Conservation (phyloP, 2,888 invertebrate species). For the Dynastes hyllus region DNA sequence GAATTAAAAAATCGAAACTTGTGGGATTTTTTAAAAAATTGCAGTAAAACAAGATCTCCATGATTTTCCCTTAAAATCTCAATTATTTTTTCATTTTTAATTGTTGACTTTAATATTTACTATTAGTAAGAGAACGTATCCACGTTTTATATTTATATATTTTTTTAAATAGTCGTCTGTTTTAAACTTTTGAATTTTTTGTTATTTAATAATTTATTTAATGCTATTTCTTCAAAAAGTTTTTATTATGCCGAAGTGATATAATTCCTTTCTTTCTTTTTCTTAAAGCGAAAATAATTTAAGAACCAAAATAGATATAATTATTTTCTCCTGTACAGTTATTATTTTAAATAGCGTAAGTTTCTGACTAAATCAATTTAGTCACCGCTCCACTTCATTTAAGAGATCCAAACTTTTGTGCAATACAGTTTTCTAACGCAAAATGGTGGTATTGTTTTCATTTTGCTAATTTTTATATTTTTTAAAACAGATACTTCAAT, state of each 20-base stretch:
- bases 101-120: slow-evolving; percentile 51
- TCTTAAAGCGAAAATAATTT: slow-evolving; percentile 58
- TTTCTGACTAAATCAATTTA: slow-evolving; percentile 48
- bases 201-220: slow-evolving; percentile 54
- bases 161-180: slow-evolving; percentile 55
- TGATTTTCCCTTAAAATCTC: slow-evolving; percentile 50
- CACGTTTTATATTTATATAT: slow-evolving; percentile 52
- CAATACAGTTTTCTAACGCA: slow-evolving; percentile 61
- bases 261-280: slow-evolving; percentile 61
- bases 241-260: slow-evolving; percentile 62
- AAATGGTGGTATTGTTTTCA: slow-evolving; percentile 58
- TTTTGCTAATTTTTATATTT: slow-evolving; percentile 57
- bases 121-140: slow-evolving; percentile 51
- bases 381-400: slow-evolving; percentile 57
- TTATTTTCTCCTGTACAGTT: slow-evolving; percentile 65
- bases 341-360: slow-evolving; percentile 58
- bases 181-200: slow-evolving; percentile 54
- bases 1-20: slow-evolving; percentile 50
- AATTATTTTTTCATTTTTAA: slow-evolving; percentile 51
- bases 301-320: slow-evolving; percentile 65
- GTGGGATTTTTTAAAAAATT: slow-evolving; percentile 51
- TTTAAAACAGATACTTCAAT: slow-evolving; percentile 47
- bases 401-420: slow-evolving; percentile 57
- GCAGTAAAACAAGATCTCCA: slow-evolving; percentile 47
- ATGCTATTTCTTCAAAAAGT: slow-evolving; percentile 46